Conservation (phyloP, 2,113 vertebrate genomes). For the Acanthisitta chloris region DNA sequence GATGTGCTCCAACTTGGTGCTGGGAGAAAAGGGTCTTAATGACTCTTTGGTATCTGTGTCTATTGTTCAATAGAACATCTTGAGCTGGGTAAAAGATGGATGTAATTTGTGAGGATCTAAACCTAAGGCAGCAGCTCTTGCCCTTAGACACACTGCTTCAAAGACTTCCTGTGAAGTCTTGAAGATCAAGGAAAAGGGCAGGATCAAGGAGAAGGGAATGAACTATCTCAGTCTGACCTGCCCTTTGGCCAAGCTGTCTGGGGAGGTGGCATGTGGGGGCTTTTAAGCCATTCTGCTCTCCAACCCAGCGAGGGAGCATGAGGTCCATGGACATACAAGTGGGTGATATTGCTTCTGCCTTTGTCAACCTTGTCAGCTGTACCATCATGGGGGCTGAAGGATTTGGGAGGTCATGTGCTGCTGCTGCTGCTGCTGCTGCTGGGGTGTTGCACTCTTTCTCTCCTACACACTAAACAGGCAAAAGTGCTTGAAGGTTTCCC, state of each 20-base stretch:
- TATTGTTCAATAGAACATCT: constrained; percentile 15
- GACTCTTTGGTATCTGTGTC: neutral
- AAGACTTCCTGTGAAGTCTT: constrained; percentile 46
- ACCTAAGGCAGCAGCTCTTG: constrained; percentile 18
- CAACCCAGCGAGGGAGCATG: neutral
- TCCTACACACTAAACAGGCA: neutral
- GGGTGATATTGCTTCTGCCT: neutral
- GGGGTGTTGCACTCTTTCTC: neutral
- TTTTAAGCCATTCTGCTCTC: neutral
- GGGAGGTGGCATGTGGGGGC: neutral
- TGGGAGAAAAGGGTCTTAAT: neutral
- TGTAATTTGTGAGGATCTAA: constrained; percentile 35
- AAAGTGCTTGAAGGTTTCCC: neutral
- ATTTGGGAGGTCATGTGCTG: neutral
- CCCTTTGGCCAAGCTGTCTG: constrained; percentile 16
- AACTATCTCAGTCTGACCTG: constrained; percentile 22
- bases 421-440: fast-evolving
- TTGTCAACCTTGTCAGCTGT: neutral
- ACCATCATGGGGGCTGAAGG: fast-evolving
- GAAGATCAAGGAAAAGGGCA: constrained; percentile 42
- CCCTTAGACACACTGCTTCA: constrained; percentile 34
- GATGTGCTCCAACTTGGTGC: neutral
- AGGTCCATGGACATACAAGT: neutral
- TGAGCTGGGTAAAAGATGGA: constrained; percentile 13
- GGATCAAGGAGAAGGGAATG: constrained; percentile 45